Percentiles rank a stretch among this genome's conserved stretches.
Conservation (phyloP, 2,888 invertebrate species). For the Conchocele bisecta region DNA sequence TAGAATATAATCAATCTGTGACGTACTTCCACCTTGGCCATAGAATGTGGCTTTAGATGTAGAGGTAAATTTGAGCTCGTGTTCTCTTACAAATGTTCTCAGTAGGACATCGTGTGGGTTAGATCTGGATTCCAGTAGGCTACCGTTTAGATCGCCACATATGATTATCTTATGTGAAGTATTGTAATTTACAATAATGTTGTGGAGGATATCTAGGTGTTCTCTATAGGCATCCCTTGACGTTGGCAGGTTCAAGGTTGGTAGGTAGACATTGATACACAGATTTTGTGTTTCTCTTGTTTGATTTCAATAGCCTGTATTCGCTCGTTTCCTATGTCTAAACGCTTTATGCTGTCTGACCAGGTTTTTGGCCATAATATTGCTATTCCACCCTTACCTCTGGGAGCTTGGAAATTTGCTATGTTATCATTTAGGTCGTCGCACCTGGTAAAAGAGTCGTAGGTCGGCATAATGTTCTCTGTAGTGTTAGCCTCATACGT, state of each 20-base stretch:
- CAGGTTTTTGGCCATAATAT: slow-evolving; percentile 2
- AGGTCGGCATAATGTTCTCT: slow-evolving; percentile 1
- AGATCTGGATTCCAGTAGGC: background rate
- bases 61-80: too few relatives aligned
- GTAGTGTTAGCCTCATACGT: background rate
- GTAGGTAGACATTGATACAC: background rate
- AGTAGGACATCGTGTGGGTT: slow-evolving; percentile 4
- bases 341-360: background rate
- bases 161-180: background rate
- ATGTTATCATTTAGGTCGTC: slow-evolving; percentile 1
- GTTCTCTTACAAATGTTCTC: background rate
- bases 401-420: background rate
- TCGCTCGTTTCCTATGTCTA: background rate
- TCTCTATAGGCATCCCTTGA: slow-evolving; percentile 5
- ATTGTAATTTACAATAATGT: background rate
- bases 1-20: slow-evolving; percentile 6
- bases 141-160: slow-evolving; percentile 4
- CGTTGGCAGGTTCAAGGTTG: background rate
- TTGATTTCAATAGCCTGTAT: background rate
- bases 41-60: too few relatives aligned
- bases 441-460: slow-evolving; percentile 2
- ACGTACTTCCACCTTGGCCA: too few relatives aligned
- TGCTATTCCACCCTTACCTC: slow-evolving; percentile 7
- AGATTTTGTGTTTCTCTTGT: background rate
- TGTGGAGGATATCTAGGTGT: background rate